phyloP scores from a whole-genome alignment of 2,888 invertebrate genomes.

The Icerya purchasi region DNA sequence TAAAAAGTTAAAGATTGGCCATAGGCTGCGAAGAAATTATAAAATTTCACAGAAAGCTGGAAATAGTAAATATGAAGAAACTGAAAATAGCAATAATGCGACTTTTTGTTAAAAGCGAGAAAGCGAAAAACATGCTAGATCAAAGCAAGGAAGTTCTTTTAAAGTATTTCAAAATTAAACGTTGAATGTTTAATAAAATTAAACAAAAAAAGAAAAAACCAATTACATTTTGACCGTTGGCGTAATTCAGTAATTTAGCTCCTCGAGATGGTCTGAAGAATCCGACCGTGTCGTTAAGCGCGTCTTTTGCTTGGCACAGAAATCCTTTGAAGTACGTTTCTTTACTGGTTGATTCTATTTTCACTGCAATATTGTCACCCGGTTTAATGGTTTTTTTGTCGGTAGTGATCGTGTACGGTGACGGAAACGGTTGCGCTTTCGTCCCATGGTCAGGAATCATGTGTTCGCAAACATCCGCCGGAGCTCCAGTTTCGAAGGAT shows the following conservation, averaged over 20 bases:
- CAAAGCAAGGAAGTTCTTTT: no score
- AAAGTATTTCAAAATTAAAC: no score
- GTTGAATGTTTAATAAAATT: no score
- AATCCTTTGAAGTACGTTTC: constrained; percentile 36
- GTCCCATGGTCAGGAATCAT: constrained; percentile 44
- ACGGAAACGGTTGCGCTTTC: neutral
- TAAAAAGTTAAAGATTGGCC: no score
- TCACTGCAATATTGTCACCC: constrained; percentile 6
- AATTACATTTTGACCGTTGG: neutral
- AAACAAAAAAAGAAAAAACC: no score
- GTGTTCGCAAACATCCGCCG: constrained; percentile 37
- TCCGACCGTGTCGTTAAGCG: constrained; percentile 33
- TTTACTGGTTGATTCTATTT: constrained; percentile 2
- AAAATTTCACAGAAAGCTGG: no score
- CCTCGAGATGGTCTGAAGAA: constrained; percentile 31
- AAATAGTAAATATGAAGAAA: no score
- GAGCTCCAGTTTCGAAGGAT: constrained; percentile 32
- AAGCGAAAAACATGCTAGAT: no score
- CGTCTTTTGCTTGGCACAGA: constrained; percentile 40
- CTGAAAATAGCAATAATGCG: no score
- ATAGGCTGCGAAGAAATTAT: no score
- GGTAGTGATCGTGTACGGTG: constrained; percentile 8
- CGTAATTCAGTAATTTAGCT: neutral
- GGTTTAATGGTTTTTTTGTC: constrained; percentile 8
- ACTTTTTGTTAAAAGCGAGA: no score